phyloP scores from a whole-genome alignment of 2,888 invertebrate species.

The Conchocele bisecta region DNA sequence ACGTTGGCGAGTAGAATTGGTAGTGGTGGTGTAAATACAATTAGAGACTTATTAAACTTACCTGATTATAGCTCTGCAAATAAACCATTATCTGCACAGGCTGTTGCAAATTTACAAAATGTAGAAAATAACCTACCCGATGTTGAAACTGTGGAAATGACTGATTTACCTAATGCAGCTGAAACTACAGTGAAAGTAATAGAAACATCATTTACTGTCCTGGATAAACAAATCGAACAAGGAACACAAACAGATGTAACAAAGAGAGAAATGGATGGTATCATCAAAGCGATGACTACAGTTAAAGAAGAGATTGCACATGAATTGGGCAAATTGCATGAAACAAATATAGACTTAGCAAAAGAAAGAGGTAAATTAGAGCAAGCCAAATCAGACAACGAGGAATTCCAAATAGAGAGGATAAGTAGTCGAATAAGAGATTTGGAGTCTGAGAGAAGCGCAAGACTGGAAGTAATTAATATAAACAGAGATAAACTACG shows the following conservation, averaged over 20 bases:
- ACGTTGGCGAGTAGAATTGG: conserved; percentile 22
- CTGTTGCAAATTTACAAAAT: conserved; percentile 12
- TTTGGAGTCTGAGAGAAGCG: too few species aligned
- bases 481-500: too few species aligned
- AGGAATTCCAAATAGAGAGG: too few species aligned
- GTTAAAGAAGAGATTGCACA: conserved; percentile 2
- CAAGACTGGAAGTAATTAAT: too few species aligned
- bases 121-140: conserved; percentile 15
- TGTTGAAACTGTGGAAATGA: conserved; percentile 22
- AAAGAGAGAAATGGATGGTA: conserved; percentile 1
- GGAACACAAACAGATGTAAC: not conserved
- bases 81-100: conserved; percentile 7
- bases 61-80: conserved; percentile 13
- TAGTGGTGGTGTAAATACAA: conserved; percentile 9
- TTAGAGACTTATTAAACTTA: conserved; percentile 20
- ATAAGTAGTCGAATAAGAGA: too few species aligned
- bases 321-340: too few species aligned
- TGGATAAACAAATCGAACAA: too few species aligned
- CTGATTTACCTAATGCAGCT: conserved; percentile 18
- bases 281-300: conserved; percentile 1
- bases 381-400: too few species aligned
- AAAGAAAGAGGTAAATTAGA: too few species aligned
- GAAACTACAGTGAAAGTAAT: conserved; percentile 12
- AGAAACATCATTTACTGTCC: conserved; percentile 5
- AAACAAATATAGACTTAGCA: too few species aligned